phyloP scores from a whole-genome alignment of 1,140 invertebrate species.

The Bactericera cockerelli region DNA sequence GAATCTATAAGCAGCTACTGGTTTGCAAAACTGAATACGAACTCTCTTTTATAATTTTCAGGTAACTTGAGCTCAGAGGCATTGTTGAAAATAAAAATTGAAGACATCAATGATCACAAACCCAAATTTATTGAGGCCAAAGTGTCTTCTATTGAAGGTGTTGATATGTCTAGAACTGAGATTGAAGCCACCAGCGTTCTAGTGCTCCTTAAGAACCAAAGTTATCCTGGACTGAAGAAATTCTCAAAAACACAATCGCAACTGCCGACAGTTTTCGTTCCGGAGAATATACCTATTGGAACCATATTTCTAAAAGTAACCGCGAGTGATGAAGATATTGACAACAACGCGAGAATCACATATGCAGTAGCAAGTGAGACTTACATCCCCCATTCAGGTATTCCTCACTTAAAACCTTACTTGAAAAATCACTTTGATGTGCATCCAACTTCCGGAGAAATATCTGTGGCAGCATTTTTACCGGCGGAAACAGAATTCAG shows the following conservation, averaged over 20 bases:
- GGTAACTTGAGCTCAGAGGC: conserved; percentile 55
- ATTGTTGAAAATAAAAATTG: conserved; percentile 47
- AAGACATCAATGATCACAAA: conserved; percentile 71
- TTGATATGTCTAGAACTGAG: conserved; percentile 36
- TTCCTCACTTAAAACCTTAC: conserved; percentile 21
- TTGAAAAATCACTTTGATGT: conserved; percentile 50
- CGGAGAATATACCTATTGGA: conserved; percentile 58
- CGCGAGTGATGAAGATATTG: conserved; percentile 67
- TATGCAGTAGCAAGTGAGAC: conserved; percentile 55
- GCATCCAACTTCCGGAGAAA: conserved; percentile 51
- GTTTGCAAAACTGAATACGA: neutral
- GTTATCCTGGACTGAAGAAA: neutral
- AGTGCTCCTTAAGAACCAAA: neutral
- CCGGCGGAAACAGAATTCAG: conserved; percentile 61
- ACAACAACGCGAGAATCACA: conserved; percentile 52
- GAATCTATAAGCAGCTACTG: no score
- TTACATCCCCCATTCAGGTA: conserved; percentile 35
- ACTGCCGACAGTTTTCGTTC: conserved; percentile 45
- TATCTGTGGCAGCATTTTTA: conserved; percentile 54
- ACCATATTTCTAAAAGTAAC: conserved; percentile 58
- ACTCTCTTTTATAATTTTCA: conserved; percentile 18
- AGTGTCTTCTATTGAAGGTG: conserved; percentile 43
- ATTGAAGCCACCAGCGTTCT: neutral
- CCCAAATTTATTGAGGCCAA: conserved; percentile 51
- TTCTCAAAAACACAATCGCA: neutral